These are phyloP conservation scores for Raja brachyura DNA, from an alignment of 2,113 vertebrate species.

Conservation along the genomic window DNA sequence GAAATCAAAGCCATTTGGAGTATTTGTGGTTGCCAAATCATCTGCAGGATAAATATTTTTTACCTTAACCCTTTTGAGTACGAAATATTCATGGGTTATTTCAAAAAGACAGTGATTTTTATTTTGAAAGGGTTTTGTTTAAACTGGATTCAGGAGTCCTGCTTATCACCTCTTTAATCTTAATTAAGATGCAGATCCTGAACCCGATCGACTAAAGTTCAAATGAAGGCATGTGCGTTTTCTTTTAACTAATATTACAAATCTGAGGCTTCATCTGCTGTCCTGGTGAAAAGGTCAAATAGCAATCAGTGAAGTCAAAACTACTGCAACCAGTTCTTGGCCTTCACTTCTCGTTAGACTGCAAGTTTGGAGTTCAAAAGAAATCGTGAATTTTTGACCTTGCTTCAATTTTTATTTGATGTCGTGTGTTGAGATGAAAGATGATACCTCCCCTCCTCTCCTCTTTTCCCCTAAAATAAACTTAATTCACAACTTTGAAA, in stretches of 20 bases:
- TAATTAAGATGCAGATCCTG: not conserved
- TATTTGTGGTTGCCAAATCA: conserved; percentile 32
- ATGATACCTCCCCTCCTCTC: not conserved
- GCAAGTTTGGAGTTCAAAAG: not conserved
- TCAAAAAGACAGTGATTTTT: not conserved
- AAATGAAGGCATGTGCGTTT: not conserved
- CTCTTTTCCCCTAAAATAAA: too few relatives aligned
- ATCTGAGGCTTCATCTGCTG: not conserved
- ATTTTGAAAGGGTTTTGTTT: not conserved
- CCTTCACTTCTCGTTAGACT: not conserved
- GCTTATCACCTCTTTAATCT: conserved; percentile 3
- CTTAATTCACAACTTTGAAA: too few relatives aligned
- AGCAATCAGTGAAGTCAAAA: not conserved
- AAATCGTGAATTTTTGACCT: too few relatives aligned
- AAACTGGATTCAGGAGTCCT: not conserved
- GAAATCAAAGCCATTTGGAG: conserved; percentile 31
- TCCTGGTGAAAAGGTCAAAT: not conserved
- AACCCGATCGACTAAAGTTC: not conserved
- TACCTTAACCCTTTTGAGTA: not conserved
- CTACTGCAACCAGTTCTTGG: not conserved
- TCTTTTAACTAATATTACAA: not conserved
- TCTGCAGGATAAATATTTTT: conserved; percentile 17
- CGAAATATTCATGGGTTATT: conserved; percentile 12
- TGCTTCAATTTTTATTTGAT: not conserved
- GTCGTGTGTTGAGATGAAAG: not conserved